These are phyloP conservation scores for Lucinisca nassula DNA, from an alignment of 2,888 invertebrate genomes.

Conservation along the genomic window DNA sequence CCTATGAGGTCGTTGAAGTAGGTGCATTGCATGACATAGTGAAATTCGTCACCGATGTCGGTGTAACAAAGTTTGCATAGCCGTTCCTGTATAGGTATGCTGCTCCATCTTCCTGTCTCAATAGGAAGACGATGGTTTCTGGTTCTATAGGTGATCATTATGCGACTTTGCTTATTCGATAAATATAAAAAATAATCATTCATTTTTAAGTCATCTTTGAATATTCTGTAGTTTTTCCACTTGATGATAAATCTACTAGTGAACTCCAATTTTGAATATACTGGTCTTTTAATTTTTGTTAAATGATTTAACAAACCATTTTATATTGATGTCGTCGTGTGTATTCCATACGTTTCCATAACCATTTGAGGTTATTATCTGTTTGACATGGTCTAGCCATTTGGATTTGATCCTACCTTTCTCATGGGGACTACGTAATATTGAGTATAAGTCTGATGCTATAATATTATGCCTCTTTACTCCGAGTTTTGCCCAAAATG, in stretches of 20 bases:
- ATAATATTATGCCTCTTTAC: not conserved
- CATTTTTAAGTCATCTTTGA: not conserved
- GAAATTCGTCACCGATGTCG: conserved; percentile 4
- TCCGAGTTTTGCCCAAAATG: not conserved
- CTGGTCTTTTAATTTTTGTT: conserved; percentile 20
- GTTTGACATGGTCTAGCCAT: not conserved
- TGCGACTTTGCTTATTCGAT: not conserved
- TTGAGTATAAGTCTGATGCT: not conserved
- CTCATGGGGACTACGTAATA: not conserved
- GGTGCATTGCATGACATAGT: not conserved
- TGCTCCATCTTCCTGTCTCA: conserved; percentile 11
- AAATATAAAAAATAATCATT: not conserved
- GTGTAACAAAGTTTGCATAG: not conserved
- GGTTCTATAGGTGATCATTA: not conserved
- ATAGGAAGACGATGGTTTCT: conserved; percentile 16
- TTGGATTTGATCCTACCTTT: not conserved
- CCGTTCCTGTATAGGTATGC: not conserved
- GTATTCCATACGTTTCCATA: not conserved
- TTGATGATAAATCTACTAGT: not conserved
- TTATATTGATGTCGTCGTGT: not conserved
- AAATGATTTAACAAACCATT: not conserved
- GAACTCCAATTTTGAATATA: not conserved
- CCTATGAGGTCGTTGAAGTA: not conserved
- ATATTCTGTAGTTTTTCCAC: conserved; percentile 1
- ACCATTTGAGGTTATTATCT: not conserved